These are phyloP conservation scores for Symphodus melops DNA, from an alignment of 2,113 vertebrate species.

Conservation along the genomic window DNA sequence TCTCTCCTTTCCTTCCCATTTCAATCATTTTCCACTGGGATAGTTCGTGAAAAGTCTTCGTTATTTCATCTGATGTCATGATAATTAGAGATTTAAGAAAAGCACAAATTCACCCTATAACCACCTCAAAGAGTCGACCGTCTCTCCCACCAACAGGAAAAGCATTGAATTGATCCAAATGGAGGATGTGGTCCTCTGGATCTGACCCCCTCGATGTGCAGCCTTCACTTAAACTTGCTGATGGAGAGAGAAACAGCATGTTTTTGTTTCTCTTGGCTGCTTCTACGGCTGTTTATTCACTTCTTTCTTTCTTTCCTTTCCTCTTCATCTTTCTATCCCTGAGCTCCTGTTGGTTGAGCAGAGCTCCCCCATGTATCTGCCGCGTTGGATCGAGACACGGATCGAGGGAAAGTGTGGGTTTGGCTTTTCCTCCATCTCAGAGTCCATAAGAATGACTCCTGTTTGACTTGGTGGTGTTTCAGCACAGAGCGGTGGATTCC, in stretches of 20 bases:
- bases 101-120: constrained; percentile 24
- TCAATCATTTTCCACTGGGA: constrained; percentile 1
- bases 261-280: constrained; percentile 76
- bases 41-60: not conserved
- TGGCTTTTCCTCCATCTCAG: constrained; percentile 73
- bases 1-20: not conserved
- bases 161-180: constrained; percentile 40
- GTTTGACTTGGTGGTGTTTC: constrained; percentile 81
- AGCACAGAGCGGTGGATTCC: constrained; percentile 71
- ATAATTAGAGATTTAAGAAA: constrained; percentile 16
- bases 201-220: constrained; percentile 50
- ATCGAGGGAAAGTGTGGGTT: constrained; percentile 74
- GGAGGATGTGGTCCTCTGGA: constrained; percentile 41
- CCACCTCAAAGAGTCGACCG: constrained; percentile 9
- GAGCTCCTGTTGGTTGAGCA: constrained; percentile 61
- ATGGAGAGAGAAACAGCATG: constrained; percentile 70
- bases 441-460: constrained; percentile 73
- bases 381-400: constrained; percentile 49
- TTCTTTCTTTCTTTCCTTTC: constrained; percentile 60
- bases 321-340: constrained; percentile 67
- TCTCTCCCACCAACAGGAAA: constrained; percentile 30
- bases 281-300: constrained; percentile 46
- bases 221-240: constrained; percentile 76
- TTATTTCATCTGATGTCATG: not conserved
- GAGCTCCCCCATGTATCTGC: constrained; percentile 65